Base-by-base conservation (phyloP, 1,140 invertebrate genomes). In the Pseudomyrmex pallidus region DNA sequence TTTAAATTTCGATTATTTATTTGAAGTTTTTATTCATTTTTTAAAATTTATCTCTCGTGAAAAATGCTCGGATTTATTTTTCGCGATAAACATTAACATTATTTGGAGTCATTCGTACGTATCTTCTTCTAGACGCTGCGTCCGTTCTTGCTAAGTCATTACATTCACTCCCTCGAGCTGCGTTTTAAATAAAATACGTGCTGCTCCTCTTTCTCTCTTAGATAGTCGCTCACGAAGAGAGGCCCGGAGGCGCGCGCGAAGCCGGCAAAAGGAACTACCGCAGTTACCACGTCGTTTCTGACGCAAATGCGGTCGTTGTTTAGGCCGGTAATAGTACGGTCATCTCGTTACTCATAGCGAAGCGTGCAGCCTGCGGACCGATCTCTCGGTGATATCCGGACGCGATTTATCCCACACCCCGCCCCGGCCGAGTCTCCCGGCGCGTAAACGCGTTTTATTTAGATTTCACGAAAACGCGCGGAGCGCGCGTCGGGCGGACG, bases 361-460 rank as follows among this genome's bases (percentile, higher is more conserved):
- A 50, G 17, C 25, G 4, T 25, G 62, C 76, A 44, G 85, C 52
- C 66, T 80, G 72, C 85, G 68, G 73, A 84, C 74, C 70, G 74
- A 87, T 88, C 86, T 88, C 85, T 35, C 35, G 62, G 59, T 59
- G 50, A 87, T 88, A 83, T 85, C 76, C 9, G 62, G 67, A 56
- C 59, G 66, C 54, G 46, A 78, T 82, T 87, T 78, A 84, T 50
- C 20, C 48, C 35, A 35, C 35, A 35, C 35, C 35, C 35, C 35
- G 35, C 5, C 5, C 7, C 35, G 35, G 35, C 35, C 57, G 22
- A 22, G 44, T 52, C 67, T 82, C 44, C 70, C 54, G 35, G 84
- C 76, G 83, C 50, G 76, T 74, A 78, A 86, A 78, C 76, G 70
- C 80, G 67, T 90, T 87, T 90, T 91, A 91, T 91, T 91, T 89